Evolutionary conservation across 2,888 invertebrate genomes (phyloP).

Genomic region (Eupithecia pulchellata): DNA sequence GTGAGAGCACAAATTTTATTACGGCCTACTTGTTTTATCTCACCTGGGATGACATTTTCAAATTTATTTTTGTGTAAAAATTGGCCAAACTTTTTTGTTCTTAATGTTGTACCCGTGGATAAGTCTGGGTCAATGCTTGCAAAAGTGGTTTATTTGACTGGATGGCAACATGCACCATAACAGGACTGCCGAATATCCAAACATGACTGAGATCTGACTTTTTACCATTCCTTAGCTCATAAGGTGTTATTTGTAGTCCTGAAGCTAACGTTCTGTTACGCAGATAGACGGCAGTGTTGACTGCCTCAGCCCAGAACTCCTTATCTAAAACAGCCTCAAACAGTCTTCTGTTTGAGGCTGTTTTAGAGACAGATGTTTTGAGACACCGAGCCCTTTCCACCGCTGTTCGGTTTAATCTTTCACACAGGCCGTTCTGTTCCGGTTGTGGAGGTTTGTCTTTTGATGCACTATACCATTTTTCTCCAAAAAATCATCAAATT

Average conservation of each 20-base stretch:
- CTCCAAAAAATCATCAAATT: constrained; percentile 17
- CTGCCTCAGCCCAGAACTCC: constrained; percentile 35
- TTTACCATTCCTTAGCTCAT: not conserved
- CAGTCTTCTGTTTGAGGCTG: too few species aligned
- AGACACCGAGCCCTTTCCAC: constrained; percentile 28
- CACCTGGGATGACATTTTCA: too few species aligned
- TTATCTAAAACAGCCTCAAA: constrained; percentile 25
- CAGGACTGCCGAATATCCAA: constrained; percentile 11
- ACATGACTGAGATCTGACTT: constrained; percentile 21
- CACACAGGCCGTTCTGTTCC: constrained; percentile 33
- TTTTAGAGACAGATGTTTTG: too few species aligned
- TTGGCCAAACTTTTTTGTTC: too few species aligned
- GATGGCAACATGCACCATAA: constrained; percentile 18
- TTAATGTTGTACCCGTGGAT: too few species aligned
- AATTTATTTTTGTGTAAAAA: too few species aligned
- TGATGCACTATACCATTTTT: constrained; percentile 19
- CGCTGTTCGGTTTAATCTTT: constrained; percentile 41
- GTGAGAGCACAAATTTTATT: too few species aligned
- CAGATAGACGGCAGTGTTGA: too few species aligned
- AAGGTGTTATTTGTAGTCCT: constrained; percentile 25
- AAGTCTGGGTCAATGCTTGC: too few species aligned
- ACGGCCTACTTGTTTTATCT: too few species aligned
- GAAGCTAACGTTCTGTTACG: too few species aligned
- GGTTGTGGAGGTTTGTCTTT: constrained; percentile 9
- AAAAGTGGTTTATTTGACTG: too few species aligned